Base-by-base conservation (phyloP, 2,797 vertebrate genomes). In the Cynopterus sphinx region DNA sequence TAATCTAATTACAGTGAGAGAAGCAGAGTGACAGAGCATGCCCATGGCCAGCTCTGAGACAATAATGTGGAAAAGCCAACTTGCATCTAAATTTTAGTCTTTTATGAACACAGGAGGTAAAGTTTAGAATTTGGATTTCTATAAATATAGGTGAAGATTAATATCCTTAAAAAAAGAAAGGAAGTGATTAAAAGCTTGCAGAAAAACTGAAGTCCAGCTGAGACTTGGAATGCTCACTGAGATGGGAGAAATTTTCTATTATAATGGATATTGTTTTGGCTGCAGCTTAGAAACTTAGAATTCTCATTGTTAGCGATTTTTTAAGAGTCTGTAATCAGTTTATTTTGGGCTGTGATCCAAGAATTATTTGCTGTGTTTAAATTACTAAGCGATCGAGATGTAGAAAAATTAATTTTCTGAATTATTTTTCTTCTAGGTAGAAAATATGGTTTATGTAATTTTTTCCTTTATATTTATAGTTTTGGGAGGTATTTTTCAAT, bases 291-390 rank as follows among this genome's bases (percentile, higher is more conserved):
- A 81, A 87, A 85, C 51, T 96, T 73, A 81, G 88, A 59, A 11
- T 89, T 95, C 61, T 93, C 90, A 85, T 93, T 97, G 83, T 92
- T 95, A 82, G 53, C 88, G 74, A 96, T 94, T 94, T 93, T 96
- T 55, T 87, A 93, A 92, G 84, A 94, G 57, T 93, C 87, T 95
- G 6, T 70, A 96, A 97, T 95, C 75, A 87, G 67, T 85, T 97
- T 83, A 92, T 65, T 96, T 90, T 93, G 57, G 87, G 77, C 67
- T 95, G 26, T 57, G 59, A 90, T 88, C 78, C 93, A 96, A 77
- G 26, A 28, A 16, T 90, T 95, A 92, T 87, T 96, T 94, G 31
- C 92, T 87, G 61, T 78, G 90, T 91, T 94, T 55, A 95, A 96
- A 96, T 96, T 82, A 92, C 77, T 74, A 95, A 73, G 84, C 81